These are phyloP conservation scores for Philereme vetulata DNA, from an alignment of 2,888 invertebrate species.

Conservation along the genomic window DNA sequence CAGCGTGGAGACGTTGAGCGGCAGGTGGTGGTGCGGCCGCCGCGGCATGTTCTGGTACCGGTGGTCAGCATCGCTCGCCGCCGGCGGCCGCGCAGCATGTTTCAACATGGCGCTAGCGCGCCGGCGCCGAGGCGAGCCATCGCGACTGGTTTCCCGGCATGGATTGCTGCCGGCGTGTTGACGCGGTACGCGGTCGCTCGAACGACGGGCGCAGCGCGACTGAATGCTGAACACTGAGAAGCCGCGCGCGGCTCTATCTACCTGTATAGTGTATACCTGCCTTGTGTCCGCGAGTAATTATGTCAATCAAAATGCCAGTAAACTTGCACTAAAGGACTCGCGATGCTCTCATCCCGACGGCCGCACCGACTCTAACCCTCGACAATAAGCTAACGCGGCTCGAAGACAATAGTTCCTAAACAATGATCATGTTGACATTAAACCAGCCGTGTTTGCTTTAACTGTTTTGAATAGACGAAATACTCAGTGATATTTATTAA, in stretches of 20 bases:
- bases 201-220: constrained; percentile 57
- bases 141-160: constrained; percentile 74
- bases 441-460: constrained; percentile 18
- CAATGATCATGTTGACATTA: constrained; percentile 28
- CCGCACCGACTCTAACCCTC: constrained; percentile 7
- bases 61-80: constrained; percentile 80
- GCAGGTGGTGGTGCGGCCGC: constrained; percentile 85
- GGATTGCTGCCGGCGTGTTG: constrained; percentile 51
- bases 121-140: constrained; percentile 73
- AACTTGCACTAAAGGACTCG: constrained; percentile 23
- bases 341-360: constrained; percentile 12
- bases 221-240: constrained; percentile 41
- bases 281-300: constrained; percentile 66
- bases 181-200: constrained; percentile 43
- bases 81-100: constrained; percentile 86
- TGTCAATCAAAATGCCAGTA: constrained; percentile 59
- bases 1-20: constrained; percentile 87
- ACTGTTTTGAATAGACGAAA: constrained; percentile 22
- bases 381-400: constrained; percentile 16
- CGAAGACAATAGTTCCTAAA: constrained; percentile 21
- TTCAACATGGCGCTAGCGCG: constrained; percentile 86
- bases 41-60: constrained; percentile 83
- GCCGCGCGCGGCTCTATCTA: constrained; percentile 32
- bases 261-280: constrained; percentile 41
- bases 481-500: constrained; percentile 12